Evolutionary conservation across 2,888 invertebrate genomes (phyloP).

Genomic region (Chaetogeoica ovagalla): DNA sequence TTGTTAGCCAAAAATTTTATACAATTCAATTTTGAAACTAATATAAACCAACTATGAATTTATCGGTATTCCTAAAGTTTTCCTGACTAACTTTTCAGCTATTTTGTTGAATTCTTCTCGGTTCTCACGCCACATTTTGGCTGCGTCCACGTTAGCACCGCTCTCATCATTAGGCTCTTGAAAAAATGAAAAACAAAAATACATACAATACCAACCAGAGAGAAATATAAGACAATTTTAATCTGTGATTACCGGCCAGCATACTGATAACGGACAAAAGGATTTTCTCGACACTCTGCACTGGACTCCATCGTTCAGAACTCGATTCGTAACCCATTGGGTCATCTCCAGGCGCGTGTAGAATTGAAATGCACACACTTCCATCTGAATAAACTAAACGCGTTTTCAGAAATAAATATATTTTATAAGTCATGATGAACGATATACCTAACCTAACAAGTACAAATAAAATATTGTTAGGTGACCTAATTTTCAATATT

Average conservation of each 20-base stretch:
- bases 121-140: conserved; percentile 98
- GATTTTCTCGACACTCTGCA: conserved; percentile 99
- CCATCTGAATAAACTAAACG: conserved; percentile 89
- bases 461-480: no score
- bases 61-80: conserved; percentile 58
- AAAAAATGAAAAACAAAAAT: conserved; percentile 55
- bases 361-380: conserved; percentile 95
- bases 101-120: conserved; percentile 89
- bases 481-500: no score
- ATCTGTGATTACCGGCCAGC: conserved; percentile 76
- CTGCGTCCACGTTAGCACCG: conserved; percentile 98
- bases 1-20: background rate
- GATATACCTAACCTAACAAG: no score
- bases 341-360: conserved; percentile 99
- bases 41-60: background rate
- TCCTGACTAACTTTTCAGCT: conserved; percentile 87
- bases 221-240: background rate
- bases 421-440: background rate
- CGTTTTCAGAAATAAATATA: background rate
- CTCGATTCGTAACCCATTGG: conserved; percentile 99
- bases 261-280: conserved; percentile 97
- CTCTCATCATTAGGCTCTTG: conserved; percentile 98
- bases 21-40: background rate
- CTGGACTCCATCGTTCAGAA: conserved; percentile 98
- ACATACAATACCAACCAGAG: background rate